A percentile compares a stretch with the other conserved stretches of the same genome.
These are phyloP conservation scores for Sicus ferrugineus DNA, from an alignment of 2,888 invertebrate genomes.

Conservation along the genomic window DNA sequence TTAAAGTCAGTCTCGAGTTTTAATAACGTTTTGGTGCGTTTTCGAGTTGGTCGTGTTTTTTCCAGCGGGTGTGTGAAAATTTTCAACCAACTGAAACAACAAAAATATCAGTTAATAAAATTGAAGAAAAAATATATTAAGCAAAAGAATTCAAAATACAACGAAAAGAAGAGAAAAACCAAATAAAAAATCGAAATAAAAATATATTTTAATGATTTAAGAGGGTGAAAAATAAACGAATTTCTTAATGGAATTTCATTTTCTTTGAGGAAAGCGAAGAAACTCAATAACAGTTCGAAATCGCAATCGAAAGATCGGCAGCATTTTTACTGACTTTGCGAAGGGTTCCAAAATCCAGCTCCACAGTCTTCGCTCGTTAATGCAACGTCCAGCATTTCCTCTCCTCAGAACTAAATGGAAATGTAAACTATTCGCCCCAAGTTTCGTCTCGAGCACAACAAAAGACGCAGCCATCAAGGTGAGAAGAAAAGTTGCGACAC, in stretches of 20 bases:
- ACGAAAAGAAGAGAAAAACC: constrained; percentile 23
- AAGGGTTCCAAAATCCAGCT: not conserved
- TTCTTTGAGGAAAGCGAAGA: not conserved
- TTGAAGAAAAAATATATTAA: constrained; percentile 18
- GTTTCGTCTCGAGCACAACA: constrained; percentile 32
- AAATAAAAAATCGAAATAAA: constrained; percentile 21
- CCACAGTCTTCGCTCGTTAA: not conserved
- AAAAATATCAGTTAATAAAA: constrained; percentile 14
- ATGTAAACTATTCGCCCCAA: constrained; percentile 62
- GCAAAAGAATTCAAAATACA: constrained; percentile 17
- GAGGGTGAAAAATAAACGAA: constrained; percentile 32
- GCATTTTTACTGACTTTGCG: not conserved
- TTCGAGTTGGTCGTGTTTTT: constrained; percentile 61
- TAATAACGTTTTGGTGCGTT: constrained; percentile 62
- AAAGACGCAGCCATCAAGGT: too few species aligned
- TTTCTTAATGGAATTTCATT: constrained; percentile 16
- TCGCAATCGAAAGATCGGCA: not conserved
- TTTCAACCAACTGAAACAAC: not conserved
- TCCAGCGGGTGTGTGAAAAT: constrained; percentile 41
- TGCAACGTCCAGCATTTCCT: not conserved
- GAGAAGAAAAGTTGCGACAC: too few species aligned
- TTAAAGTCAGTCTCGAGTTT: constrained; percentile 48
- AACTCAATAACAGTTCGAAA: not conserved
- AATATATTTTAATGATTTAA: constrained; percentile 18
- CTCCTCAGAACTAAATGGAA: constrained; percentile 50